Evolutionary conservation across 2,113 vertebrate genomes (phyloP).

Genomic region (Epinephelus lanceolatus): DNA sequence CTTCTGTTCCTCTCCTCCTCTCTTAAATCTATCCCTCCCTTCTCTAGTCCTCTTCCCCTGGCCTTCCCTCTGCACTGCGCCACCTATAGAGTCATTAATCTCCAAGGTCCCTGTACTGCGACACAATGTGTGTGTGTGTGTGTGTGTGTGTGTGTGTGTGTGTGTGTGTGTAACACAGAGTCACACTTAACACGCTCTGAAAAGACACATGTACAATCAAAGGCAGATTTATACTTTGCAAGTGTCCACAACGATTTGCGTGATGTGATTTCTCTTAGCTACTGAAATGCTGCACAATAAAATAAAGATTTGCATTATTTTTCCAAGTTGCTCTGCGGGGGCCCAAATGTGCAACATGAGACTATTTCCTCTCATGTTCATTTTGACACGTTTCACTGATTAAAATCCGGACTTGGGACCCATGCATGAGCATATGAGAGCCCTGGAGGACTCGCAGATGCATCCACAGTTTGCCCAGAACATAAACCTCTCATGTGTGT

Average conservation of each 20-base stretch:
- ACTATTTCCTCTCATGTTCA: neutral
- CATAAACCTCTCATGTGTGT: neutral
- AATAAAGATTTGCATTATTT: neutral
- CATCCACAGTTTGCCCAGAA: neutral
- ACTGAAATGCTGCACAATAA: neutral
- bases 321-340: neutral
- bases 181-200: neutral
- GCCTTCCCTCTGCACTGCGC: slow-evolving; percentile 59
- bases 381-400: neutral
- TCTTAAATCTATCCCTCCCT: slow-evolving; percentile 46
- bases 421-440: neutral
- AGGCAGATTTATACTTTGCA: slow-evolving; percentile 5
- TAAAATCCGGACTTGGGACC: neutral
- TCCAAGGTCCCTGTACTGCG: slow-evolving; percentile 36
- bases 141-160: slow-evolving; percentile 1
- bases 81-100: slow-evolving; percentile 59
- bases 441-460: too few species aligned
- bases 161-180: slow-evolving; percentile 8
- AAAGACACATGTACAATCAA: neutral
- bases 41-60: slow-evolving; percentile 18
- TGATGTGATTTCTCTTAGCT: neutral
- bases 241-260: accelerated
- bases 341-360: neutral
- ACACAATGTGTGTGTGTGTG: slow-evolving; percentile 17
- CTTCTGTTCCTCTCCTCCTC: slow-evolving; percentile 1